Evolutionary conservation across 2,888 invertebrate genomes (phyloP).

Genomic region (Seira ritae): DNA sequence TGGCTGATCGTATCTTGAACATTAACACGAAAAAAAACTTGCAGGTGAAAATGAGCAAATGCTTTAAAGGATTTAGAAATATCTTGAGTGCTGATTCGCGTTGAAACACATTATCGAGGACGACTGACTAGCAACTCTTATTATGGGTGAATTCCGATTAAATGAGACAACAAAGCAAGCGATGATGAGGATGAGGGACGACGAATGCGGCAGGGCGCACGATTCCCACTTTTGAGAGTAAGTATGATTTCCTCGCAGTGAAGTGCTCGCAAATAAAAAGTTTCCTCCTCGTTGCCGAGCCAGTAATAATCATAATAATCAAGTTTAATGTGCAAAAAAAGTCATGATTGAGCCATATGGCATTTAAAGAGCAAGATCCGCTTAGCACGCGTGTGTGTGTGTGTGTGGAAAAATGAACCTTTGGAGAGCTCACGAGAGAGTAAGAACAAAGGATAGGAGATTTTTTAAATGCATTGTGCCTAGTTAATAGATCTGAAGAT

Average conservation of each 20-base stretch:
- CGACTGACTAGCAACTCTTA: background rate
- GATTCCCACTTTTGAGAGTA: conserved; percentile 11
- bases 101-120: background rate
- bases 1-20: background rate
- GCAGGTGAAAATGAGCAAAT: background rate
- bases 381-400: background rate
- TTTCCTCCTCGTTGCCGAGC: background rate
- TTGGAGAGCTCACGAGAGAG: background rate
- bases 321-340: conserved; percentile 30
- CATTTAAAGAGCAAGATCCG: conserved; percentile 12
- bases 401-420: background rate
- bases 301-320: conserved; percentile 6
- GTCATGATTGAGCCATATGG: conserved; percentile 43
- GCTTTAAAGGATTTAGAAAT: background rate
- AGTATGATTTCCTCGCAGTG: background rate
- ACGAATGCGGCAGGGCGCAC: conserved; percentile 7
- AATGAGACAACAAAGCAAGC: background rate
- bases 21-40: conserved; percentile 7
- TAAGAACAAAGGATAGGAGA: background rate
- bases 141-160: background rate
- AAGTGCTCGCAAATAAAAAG: background rate
- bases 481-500: background rate
- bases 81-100: background rate
- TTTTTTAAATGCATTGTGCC: background rate
- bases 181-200: background rate